A percentile compares a stretch with the other conserved stretches of the same genome.
Conservation (phyloP, 2,888 invertebrate genomes). For the Diplolepis rosae region DNA sequence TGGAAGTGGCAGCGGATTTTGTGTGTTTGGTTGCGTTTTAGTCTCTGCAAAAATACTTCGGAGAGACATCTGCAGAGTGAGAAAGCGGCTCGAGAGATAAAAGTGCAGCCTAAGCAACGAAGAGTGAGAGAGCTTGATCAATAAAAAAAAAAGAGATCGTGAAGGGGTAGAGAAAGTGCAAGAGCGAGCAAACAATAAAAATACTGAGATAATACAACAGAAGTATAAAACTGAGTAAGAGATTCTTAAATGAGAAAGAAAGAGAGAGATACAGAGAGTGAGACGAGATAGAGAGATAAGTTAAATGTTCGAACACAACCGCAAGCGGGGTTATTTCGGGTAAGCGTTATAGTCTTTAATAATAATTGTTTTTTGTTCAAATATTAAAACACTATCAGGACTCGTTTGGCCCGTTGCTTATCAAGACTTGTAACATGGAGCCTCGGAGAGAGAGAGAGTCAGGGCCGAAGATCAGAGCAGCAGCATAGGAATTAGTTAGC, state of each 20-base stretch:
- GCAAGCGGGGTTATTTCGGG: slow-evolving; percentile 68
- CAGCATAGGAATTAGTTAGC: slow-evolving; percentile 65
- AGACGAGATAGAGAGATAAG: slow-evolving; percentile 40
- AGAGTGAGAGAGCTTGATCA: slow-evolving; percentile 48
- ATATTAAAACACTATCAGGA: slow-evolving; percentile 38
- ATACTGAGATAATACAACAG: slow-evolving; percentile 7
- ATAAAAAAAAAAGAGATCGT: slow-evolving; percentile 32
- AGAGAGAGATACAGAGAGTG: slow-evolving; percentile 43
- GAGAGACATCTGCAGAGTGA: no score
- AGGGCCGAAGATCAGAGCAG: slow-evolving; percentile 71
- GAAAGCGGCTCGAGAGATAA: slow-evolving; percentile 47
- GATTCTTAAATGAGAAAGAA: slow-evolving; percentile 36
- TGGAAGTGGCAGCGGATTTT: slow-evolving; percentile 51
- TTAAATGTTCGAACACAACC: slow-evolving; percentile 61
- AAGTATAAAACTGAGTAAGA: not conserved
- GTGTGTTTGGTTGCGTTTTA: slow-evolving; percentile 62
- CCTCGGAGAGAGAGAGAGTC: slow-evolving; percentile 72
- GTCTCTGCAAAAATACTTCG: slow-evolving; percentile 56
- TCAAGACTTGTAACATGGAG: slow-evolving; percentile 55
- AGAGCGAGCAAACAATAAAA: slow-evolving; percentile 37
- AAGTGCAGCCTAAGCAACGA: slow-evolving; percentile 63
- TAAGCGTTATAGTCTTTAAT: slow-evolving; percentile 59
- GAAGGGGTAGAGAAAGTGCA: slow-evolving; percentile 31
- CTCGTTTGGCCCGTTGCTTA: slow-evolving; percentile 46
- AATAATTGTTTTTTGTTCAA: slow-evolving; percentile 40